phyloP scores from a whole-genome alignment of 2,797 vertebrate genomes.

The Argya squamiceps region DNA sequence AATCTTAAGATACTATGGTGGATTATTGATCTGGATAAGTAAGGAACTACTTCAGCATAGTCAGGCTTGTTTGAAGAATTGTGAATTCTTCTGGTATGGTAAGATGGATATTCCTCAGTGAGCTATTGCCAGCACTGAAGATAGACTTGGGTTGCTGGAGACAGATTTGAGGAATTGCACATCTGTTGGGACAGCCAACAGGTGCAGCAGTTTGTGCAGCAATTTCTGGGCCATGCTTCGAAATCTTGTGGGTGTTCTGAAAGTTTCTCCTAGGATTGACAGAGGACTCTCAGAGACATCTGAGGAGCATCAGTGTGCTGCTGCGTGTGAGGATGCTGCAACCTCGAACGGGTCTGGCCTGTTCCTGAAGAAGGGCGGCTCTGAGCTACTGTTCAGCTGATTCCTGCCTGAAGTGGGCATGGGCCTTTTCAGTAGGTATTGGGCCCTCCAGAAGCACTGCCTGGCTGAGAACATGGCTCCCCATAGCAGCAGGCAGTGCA shows the following conservation, averaged over 20 bases:
- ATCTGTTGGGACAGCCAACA: not conserved
- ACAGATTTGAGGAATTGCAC: not conserved
- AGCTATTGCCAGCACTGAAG: accelerated
- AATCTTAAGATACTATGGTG: not conserved
- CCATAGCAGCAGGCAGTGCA: not conserved
- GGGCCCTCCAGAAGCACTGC: not conserved
- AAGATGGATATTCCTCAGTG: not conserved
- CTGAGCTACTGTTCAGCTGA: not conserved
- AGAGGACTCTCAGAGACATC: not conserved
- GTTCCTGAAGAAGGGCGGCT: not conserved
- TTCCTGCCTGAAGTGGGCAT: accelerated
- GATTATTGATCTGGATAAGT: not conserved
- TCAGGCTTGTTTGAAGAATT: not conserved
- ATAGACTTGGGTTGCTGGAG: not conserved
- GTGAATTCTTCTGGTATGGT: not conserved
- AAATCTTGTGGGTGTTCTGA: not conserved
- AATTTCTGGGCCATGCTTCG: not conserved
- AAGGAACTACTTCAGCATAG: not conserved
- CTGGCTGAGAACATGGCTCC: not conserved
- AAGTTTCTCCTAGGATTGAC: not conserved
- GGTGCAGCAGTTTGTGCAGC: not conserved
- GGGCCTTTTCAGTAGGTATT: not conserved
- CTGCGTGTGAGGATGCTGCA: not conserved
- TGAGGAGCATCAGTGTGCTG: not conserved
- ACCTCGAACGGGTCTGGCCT: accelerated